Evolutionary conservation across 1,140 invertebrate species (phyloP).

Genomic region (Geopemphigus sp.): DNA sequence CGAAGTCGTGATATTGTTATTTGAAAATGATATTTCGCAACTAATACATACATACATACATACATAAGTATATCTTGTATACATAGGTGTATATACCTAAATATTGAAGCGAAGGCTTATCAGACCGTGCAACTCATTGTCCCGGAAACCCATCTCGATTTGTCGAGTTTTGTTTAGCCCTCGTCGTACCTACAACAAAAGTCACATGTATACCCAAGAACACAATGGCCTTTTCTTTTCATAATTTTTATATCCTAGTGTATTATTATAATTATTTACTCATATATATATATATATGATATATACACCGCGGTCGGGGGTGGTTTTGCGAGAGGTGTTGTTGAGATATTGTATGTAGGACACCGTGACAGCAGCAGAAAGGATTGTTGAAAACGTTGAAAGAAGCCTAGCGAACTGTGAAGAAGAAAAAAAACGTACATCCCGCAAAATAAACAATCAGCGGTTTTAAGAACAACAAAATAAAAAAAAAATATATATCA

Average conservation of each 20-base stretch:
- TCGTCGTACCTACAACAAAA: conserved; percentile 29
- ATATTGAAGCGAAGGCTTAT: conserved; percentile 18
- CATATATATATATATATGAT: no score
- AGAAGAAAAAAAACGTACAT: conserved; percentile 28
- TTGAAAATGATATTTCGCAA: conserved; percentile 9
- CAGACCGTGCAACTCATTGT: conserved; percentile 17
- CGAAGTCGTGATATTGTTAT: background rate
- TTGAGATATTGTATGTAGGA: conserved; percentile 42
- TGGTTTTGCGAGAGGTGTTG: conserved; percentile 37
- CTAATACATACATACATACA: background rate
- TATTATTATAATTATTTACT: background rate
- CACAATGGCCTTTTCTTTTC: conserved; percentile 45
- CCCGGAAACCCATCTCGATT: conserved; percentile 39
- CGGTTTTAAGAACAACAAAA: conserved; percentile 21
- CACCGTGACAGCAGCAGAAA: conserved; percentile 43
- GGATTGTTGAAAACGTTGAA: conserved; percentile 40
- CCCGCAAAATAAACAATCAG: conserved; percentile 47
- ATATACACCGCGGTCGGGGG: conserved; percentile 3
- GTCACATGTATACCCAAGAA: conserved; percentile 24
- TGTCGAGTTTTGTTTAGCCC: conserved; percentile 24
- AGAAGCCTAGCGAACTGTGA: conserved; percentile 35
- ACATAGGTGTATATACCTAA: background rate
- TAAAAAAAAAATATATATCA: no score
- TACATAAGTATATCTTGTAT: no score
- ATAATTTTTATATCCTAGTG: conserved; percentile 31